Evolutionary conservation across 2,888 invertebrate species (phyloP).

Genomic region (Platypus cylindrus): DNA sequence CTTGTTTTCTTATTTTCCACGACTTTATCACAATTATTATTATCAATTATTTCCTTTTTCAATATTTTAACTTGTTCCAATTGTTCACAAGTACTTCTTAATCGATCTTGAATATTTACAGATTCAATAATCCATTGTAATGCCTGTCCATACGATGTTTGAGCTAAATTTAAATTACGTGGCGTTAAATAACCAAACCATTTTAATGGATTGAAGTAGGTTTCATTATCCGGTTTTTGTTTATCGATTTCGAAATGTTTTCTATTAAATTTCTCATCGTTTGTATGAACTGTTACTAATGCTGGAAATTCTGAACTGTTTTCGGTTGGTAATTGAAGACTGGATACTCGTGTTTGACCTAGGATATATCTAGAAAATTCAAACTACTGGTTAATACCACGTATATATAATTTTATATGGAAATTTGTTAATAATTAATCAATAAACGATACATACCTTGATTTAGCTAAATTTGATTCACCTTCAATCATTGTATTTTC

Average conservation of each 20-base stretch:
- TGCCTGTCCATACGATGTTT: conserved; percentile 57
- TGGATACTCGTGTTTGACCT: conserved; percentile 60
- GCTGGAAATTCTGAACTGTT: conserved; percentile 40
- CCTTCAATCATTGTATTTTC: conserved; percentile 58
- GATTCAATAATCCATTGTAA: conserved; percentile 53
- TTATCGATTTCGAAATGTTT: conserved; percentile 27
- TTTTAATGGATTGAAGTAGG: conserved; percentile 51
- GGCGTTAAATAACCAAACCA: conserved; percentile 86
- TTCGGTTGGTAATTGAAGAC: conserved; percentile 58
- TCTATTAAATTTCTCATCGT: conserved; percentile 27
- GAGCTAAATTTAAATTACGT: conserved; percentile 61
- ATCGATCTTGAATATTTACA: conserved; percentile 54
- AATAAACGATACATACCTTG: conserved; percentile 26
- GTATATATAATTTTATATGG: not conserved
- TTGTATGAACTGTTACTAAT: conserved; percentile 28
- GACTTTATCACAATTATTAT: conserved; percentile 1
- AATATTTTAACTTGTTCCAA: conserved; percentile 24
- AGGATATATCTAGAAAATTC: conserved; percentile 48
- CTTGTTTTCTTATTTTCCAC: not conserved
- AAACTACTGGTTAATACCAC: not conserved
- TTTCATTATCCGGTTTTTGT: conserved; percentile 28
- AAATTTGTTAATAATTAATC: not conserved
- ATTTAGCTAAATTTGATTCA: conserved; percentile 61
- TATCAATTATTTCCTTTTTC: conserved; percentile 9
- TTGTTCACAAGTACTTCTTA: conserved; percentile 33